phyloP scores from a whole-genome alignment of 2,113 vertebrate genomes.

The Notothenia coriiceps region DNA sequence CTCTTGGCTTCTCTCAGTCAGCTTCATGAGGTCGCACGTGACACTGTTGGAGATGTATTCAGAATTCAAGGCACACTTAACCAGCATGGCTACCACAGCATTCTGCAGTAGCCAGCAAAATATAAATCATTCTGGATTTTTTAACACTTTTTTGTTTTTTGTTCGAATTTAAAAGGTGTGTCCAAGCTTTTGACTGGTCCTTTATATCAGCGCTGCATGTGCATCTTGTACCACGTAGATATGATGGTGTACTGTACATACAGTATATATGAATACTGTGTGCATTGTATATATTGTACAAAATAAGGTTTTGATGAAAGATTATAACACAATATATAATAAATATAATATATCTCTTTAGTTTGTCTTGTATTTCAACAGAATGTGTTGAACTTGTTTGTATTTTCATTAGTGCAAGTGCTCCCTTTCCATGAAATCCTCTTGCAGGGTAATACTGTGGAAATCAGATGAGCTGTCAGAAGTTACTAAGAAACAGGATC shows the following conservation, averaged over 20 bases:
- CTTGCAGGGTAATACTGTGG: no score
- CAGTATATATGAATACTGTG: background rate
- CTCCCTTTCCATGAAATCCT: background rate
- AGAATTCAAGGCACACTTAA: no score
- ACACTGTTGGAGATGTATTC: no score
- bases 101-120: no score
- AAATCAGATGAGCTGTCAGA: slow-evolving; percentile 5
- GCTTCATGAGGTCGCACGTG: no score
- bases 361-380: background rate
- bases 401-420: background rate
- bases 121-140: no score
- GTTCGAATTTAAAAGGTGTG: no score
- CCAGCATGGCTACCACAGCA: no score
- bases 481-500: slow-evolving; percentile 19
- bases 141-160: no score
- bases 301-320: background rate
- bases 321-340: background rate
- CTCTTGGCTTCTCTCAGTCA: no score
- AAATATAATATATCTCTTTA: no score
- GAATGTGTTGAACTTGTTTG: background rate
- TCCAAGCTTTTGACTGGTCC: no score
- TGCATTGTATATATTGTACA: background rate
- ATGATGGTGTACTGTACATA: background rate
- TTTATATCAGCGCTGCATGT: background rate
- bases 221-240: background rate